These are phyloP conservation scores for Chelonia mydas DNA, from an alignment of 2,797 vertebrate species.

Conservation along the genomic window DNA sequence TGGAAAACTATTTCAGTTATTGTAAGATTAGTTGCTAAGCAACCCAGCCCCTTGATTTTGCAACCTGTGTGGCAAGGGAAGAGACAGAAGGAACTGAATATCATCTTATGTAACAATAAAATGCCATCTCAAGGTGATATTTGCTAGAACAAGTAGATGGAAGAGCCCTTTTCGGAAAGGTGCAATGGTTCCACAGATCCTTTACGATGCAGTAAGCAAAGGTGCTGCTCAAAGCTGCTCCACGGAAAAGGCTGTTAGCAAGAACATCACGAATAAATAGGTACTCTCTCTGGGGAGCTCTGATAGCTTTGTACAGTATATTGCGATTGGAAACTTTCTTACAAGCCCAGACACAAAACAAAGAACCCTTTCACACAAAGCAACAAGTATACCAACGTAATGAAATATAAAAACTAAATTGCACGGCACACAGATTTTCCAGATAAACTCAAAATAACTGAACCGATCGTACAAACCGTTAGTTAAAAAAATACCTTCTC, in stretches of 20 bases:
- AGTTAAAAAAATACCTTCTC: conserved; percentile 82
- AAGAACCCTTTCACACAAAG: conserved; percentile 53
- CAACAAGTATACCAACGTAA: conserved; percentile 54
- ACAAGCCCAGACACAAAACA: not conserved
- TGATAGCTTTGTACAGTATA: not conserved
- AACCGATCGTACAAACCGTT: conserved; percentile 73
- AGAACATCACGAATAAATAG: conserved; percentile 9
- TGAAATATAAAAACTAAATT: conserved; percentile 69
- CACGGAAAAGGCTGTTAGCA: not conserved
- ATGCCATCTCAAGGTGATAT: not conserved
- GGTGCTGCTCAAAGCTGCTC: not conserved
- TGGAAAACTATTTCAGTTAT: conserved; percentile 41
- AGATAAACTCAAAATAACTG: conserved; percentile 58
- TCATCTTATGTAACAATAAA: not conserved
- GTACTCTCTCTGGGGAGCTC: not conserved
- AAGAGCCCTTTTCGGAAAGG: conserved; percentile 32
- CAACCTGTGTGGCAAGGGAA: not conserved
- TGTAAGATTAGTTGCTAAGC: conserved; percentile 50
- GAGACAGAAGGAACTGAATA: conserved; percentile 20
- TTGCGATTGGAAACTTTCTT: not conserved
- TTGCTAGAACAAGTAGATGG: not conserved
- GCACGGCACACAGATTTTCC: conserved; percentile 60
- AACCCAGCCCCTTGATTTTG: conserved; percentile 31
- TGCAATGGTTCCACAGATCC: not conserved
- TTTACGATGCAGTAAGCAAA: not conserved